These are phyloP conservation scores for Amphipoea lucens DNA, from an alignment of 2,888 invertebrate genomes.

Conservation along the genomic window DNA sequence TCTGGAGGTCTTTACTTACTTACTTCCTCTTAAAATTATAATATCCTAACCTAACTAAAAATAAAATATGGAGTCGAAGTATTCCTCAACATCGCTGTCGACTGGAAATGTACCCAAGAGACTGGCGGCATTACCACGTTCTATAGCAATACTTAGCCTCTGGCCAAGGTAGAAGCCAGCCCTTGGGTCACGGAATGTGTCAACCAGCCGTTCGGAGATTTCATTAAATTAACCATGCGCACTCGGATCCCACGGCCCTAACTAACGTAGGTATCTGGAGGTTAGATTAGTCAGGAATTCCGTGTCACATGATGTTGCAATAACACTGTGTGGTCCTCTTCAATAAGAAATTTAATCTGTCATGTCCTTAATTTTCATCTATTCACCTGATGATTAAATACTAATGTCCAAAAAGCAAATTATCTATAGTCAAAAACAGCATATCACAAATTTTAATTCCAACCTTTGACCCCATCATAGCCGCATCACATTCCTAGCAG, in stretches of 20 bases:
- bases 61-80: background rate
- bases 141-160: background rate
- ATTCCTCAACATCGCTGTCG: background rate
- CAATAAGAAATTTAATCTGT: background rate
- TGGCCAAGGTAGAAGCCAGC: background rate
- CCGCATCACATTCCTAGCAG: slow-evolving; percentile 22
- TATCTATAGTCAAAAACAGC: slow-evolving; percentile 26
- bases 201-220: background rate
- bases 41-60: background rate
- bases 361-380: slow-evolving; percentile 13
- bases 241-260: background rate
- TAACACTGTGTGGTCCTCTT: slow-evolving; percentile 1
- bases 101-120: background rate
- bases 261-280: background rate
- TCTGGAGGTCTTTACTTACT: background rate
- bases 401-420: slow-evolving; percentile 18
- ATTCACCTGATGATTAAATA: slow-evolving; percentile 6
- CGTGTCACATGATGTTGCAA: background rate
- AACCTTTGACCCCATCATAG: slow-evolving; percentile 38
- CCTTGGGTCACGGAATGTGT: background rate
- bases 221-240: background rate
- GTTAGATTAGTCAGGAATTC: slow-evolving; percentile 28
- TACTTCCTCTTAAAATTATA: background rate
- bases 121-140: background rate
- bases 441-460: slow-evolving; percentile 39